Percentiles rank a stretch among this genome's conserved stretches.
phyloP scores from a whole-genome alignment of 2,888 invertebrate species.

The Orchestes rusci region DNA sequence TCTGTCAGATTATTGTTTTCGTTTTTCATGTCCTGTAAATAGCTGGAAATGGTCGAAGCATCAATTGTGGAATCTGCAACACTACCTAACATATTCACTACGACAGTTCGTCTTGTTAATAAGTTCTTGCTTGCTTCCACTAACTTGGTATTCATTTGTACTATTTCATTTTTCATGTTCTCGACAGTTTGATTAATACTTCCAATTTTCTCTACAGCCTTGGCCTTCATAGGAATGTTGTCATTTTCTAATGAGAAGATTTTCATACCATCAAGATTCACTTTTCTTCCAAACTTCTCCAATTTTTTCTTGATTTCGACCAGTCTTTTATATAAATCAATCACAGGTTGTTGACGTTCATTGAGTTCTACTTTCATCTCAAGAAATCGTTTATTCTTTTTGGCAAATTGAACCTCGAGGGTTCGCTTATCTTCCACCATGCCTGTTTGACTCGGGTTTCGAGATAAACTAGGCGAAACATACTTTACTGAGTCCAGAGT shows the following conservation, averaged over 20 bases:
- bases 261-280: conserved; percentile 35
- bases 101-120: background rate
- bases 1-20: background rate
- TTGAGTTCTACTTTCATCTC: conserved; percentile 35
- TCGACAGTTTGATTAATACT: background rate
- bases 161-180: background rate
- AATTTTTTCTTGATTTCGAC: conserved; percentile 38
- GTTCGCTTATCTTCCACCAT: background rate
- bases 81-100: background rate
- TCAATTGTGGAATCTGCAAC: background rate
- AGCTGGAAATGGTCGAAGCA: background rate
- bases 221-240: background rate
- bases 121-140: background rate
- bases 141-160: background rate
- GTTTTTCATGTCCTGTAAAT: background rate
- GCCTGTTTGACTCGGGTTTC: no score
- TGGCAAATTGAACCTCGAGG: background rate
- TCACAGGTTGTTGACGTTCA: conserved; percentile 37
- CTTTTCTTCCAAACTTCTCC: conserved; percentile 36
- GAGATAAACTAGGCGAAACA: no score
- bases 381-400: conserved; percentile 25
- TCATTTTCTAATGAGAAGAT: conserved; percentile 23
- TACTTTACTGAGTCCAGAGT: no score
- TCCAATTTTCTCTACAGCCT: conserved; percentile 23
- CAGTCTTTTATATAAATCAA: conserved; percentile 38